Percentiles rank a stretch among this genome's conserved stretches.
Evolutionary conservation across 1,140 invertebrate genomes (phyloP).

Genomic region (Lordiphosa collinella): DNA sequence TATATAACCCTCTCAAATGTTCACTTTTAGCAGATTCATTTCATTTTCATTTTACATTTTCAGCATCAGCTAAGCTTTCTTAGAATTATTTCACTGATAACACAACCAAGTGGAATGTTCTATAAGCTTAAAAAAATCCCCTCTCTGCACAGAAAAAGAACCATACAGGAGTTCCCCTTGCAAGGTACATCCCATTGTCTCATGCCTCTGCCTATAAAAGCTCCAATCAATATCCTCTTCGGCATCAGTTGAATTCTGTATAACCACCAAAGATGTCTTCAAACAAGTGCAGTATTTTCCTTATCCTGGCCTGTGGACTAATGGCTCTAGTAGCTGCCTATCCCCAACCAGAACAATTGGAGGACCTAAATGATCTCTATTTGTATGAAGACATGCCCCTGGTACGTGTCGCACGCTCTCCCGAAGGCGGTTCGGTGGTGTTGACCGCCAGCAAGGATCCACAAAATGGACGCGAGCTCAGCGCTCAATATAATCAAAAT

Average conservation of each 20-base stretch:
- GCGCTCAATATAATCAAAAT: slow-evolving; percentile 62
- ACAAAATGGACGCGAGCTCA: slow-evolving; percentile 41
- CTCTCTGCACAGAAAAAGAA: too few species aligned
- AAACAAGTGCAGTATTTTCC: slow-evolving; percentile 13
- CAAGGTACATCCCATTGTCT: slow-evolving; percentile 16
- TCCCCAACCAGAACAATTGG: slow-evolving; percentile 1
- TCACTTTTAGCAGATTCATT: too few species aligned
- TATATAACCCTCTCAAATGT: too few species aligned
- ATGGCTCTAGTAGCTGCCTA: slow-evolving; percentile 12
- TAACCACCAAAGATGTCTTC: slow-evolving; percentile 26
- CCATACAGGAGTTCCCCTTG: background rate
- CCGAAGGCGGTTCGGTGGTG: slow-evolving; percentile 42
- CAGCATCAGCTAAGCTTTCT: too few species aligned
- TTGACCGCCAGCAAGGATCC: slow-evolving; percentile 31
- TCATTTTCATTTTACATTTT: too few species aligned
- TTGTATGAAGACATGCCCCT: slow-evolving; percentile 1
- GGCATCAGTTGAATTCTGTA: slow-evolving; percentile 28
- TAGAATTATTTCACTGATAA: too few species aligned
- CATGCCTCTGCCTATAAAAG: slow-evolving; percentile 34
- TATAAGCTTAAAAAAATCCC: slow-evolving; percentile 14
- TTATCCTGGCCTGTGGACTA: slow-evolving; percentile 29
- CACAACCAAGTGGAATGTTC: slow-evolving; percentile 18
- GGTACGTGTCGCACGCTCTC: slow-evolving; percentile 33
- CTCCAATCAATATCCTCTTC: background rate
- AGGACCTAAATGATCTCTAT: background rate